These are phyloP conservation scores for Chaetura pelagica DNA, from an alignment of 2,113 vertebrate genomes.

Conservation along the genomic window DNA sequence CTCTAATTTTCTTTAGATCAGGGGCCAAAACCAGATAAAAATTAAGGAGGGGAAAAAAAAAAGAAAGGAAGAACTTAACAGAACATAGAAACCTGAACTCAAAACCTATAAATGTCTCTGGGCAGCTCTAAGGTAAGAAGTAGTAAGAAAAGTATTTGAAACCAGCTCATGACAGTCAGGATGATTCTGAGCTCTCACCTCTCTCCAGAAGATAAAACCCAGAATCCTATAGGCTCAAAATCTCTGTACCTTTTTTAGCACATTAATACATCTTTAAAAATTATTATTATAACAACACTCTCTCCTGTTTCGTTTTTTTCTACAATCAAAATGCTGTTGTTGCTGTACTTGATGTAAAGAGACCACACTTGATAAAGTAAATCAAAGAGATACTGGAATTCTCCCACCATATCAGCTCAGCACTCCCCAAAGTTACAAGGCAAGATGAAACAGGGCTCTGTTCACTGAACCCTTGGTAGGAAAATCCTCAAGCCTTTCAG, in stretches of 20 bases:
- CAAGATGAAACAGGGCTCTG: neutral
- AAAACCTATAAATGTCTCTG: conserved; percentile 20
- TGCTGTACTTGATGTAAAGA: neutral
- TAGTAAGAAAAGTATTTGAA: conserved; percentile 33
- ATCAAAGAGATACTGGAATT: fast-evolving
- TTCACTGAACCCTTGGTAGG: neutral
- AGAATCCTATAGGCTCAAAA: neutral
- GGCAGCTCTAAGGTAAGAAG: neutral
- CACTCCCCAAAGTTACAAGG: neutral
- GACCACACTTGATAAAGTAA: fast-evolving
- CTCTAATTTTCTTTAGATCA: conserved; percentile 48
- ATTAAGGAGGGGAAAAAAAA: neutral
- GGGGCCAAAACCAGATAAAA: conserved; percentile 51
- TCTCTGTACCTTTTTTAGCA: neutral
- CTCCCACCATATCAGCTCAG: neutral
- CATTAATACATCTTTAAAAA: neutral
- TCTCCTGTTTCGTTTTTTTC: neutral
- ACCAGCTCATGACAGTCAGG: neutral
- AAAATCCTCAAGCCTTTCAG: neutral
- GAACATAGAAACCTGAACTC: conserved; percentile 28
- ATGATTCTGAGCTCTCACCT: neutral
- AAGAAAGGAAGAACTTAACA: conserved; percentile 38
- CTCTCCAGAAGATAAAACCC: neutral
- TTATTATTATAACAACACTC: neutral
- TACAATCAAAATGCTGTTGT: neutral